Evolutionary conservation across 2,888 invertebrate genomes (phyloP).

Genomic region (Heliconius sara): DNA sequence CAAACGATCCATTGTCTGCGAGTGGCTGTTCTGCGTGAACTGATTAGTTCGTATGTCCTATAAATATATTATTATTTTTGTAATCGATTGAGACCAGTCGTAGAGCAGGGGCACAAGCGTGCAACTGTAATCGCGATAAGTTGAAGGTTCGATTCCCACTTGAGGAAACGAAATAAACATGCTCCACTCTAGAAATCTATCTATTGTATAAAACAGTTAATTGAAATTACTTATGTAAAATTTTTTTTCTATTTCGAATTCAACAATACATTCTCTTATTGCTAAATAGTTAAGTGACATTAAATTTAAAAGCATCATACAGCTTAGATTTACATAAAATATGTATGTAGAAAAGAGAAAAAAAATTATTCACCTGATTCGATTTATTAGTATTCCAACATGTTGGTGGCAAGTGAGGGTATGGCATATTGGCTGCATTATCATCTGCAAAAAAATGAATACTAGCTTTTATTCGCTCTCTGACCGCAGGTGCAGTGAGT

Average conservation of each 20-base stretch:
- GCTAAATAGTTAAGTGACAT: no score
- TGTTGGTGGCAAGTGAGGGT: constrained; percentile 68
- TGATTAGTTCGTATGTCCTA: constrained; percentile 79
- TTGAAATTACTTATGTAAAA: no score
- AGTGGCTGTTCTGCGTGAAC: constrained; percentile 80
- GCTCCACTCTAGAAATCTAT: no score
- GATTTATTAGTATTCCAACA: constrained; percentile 74
- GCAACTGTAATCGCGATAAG: no score
- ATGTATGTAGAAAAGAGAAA: not conserved
- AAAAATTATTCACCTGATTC: constrained; percentile 68
- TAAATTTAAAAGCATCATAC: not conserved
- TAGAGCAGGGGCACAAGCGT: no score
- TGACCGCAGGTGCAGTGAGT: no score
- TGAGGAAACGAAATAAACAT: no score
- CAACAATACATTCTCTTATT: no score
- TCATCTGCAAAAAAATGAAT: constrained; percentile 59
- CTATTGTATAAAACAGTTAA: no score
- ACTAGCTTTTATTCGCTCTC: not conserved
- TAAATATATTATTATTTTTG: constrained; percentile 37
- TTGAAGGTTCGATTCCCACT: no score
- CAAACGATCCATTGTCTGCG: constrained; percentile 79
- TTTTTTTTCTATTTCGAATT: no score
- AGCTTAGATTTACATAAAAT: not conserved
- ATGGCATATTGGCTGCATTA: constrained; percentile 63
- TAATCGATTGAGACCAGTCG: no score